These are phyloP conservation scores for Drosophila anomalata DNA, from an alignment of 2,888 invertebrate genomes.

Conservation along the genomic window DNA sequence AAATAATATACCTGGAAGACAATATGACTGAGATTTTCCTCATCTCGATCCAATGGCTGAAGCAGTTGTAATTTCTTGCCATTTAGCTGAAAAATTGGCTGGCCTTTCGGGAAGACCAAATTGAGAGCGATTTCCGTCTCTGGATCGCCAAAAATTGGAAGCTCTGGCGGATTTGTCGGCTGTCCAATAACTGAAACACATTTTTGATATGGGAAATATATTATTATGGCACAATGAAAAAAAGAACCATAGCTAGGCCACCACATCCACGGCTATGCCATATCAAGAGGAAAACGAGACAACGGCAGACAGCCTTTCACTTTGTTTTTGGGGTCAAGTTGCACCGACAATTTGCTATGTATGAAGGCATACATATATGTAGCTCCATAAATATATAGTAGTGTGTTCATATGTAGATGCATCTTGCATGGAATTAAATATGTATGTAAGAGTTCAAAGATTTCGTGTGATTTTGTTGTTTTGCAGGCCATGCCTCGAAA, in stretches of 20 bases:
- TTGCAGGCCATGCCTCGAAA: not conserved
- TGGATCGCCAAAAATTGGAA: conserved; percentile 93
- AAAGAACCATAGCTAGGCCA: conserved; percentile 25
- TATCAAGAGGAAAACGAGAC: conserved; percentile 12
- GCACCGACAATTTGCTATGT: conserved; percentile 38
- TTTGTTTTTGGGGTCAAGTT: conserved; percentile 55
- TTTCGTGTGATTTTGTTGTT: conserved; percentile 16
- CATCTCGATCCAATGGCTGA: conserved; percentile 93
- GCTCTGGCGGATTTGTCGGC: conserved; percentile 90
- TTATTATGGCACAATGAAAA: conserved; percentile 15
- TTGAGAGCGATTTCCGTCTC: conserved; percentile 91
- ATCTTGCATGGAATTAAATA: conserved; percentile 13
- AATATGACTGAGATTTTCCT: conserved; percentile 93
- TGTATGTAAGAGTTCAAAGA: conserved; percentile 3
- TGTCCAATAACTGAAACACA: conserved; percentile 90
- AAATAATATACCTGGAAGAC: conserved; percentile 91
- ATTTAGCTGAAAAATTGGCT: conserved; percentile 91
- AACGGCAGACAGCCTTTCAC: conserved; percentile 60
- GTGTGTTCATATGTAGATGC: conserved; percentile 12
- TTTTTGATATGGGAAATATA: conserved; percentile 39
- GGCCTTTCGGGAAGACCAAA: conserved; percentile 91
- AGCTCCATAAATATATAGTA: not conserved
- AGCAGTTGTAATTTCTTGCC: conserved; percentile 92
- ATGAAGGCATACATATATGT: not conserved
- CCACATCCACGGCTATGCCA: conserved; percentile 5